phyloP scores from a whole-genome alignment of 1,140 invertebrate genomes.

The Cydia strobilella region DNA sequence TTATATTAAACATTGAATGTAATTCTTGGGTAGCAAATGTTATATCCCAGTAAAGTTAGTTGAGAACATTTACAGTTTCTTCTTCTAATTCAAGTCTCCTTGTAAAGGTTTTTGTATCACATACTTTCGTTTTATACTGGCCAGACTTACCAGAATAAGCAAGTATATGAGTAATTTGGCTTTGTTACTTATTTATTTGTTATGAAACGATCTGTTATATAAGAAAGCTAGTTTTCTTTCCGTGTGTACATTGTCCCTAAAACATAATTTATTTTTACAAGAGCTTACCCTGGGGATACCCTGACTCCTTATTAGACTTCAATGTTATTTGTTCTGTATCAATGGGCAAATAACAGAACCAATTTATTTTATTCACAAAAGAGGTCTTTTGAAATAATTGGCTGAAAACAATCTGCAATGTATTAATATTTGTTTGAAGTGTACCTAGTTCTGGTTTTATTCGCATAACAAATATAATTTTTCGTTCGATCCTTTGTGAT shows the following conservation, averaged over 20 bases:
- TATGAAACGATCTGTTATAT: too few relatives aligned
- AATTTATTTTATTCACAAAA: constrained; percentile 25
- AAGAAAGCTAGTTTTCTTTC: constrained; percentile 35
- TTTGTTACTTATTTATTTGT: too few relatives aligned
- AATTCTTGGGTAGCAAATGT: not conserved
- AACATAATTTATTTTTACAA: not conserved
- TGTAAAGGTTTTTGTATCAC: too few relatives aligned
- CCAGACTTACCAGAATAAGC: too few relatives aligned
- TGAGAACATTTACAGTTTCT: too few relatives aligned
- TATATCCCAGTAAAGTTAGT: not conserved
- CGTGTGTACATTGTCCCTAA: not conserved
- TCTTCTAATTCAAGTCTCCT: too few relatives aligned
- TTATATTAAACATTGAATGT: not conserved
- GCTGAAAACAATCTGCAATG: not conserved
- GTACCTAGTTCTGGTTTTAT: too few relatives aligned
- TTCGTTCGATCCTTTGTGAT: too few relatives aligned
- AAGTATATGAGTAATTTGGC: too few relatives aligned
- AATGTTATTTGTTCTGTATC: not conserved
- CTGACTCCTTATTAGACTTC: not conserved
- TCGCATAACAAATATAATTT: too few relatives aligned
- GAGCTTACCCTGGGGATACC: not conserved
- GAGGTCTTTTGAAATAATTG: not conserved
- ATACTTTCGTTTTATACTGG: too few relatives aligned
- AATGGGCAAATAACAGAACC: not conserved
- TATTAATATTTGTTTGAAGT: too few relatives aligned